Conservation (phyloP, 2,113 vertebrate species). For the Dinomys branickii region DNA sequence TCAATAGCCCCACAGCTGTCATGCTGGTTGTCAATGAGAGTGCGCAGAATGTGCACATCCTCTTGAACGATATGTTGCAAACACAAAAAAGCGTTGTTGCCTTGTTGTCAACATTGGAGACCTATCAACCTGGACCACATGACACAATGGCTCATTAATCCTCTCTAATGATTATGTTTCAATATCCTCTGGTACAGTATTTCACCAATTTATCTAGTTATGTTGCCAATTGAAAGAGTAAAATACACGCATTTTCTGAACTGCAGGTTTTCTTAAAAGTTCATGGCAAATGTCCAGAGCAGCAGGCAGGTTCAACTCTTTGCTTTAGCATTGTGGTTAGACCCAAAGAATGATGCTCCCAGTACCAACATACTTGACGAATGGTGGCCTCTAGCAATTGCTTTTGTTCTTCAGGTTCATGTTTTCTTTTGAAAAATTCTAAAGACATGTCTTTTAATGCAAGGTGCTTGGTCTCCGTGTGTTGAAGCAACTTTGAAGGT, state of each 20-base stretch:
- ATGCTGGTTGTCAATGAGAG: not conserved
- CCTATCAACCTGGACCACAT: not conserved
- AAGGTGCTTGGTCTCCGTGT: not conserved
- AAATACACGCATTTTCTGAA: not conserved
- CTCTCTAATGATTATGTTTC: not conserved
- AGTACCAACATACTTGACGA: not conserved
- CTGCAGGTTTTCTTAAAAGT: not conserved
- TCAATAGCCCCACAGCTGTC: not conserved
- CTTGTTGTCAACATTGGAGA: not conserved
- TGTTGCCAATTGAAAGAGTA: not conserved
- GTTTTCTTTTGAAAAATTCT: not conserved
- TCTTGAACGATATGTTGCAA: not conserved
- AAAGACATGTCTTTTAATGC: not conserved
- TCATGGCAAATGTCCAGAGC: not conserved
- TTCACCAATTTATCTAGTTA: not conserved
- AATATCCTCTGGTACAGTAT: not conserved
- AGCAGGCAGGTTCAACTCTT: not conserved
- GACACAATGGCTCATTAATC: not conserved
- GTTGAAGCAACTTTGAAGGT: not conserved
- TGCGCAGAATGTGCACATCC: not conserved
- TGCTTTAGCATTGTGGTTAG: not conserved
- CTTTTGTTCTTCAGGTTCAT: not conserved
- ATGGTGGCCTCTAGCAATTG: not conserved
- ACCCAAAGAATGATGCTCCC: not conserved
- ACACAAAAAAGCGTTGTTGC: not conserved